A percentile compares a stretch with the other conserved stretches of the same genome.
Conservation (phyloP, 2,888 invertebrate genomes). For the Pammene fasciana region DNA sequence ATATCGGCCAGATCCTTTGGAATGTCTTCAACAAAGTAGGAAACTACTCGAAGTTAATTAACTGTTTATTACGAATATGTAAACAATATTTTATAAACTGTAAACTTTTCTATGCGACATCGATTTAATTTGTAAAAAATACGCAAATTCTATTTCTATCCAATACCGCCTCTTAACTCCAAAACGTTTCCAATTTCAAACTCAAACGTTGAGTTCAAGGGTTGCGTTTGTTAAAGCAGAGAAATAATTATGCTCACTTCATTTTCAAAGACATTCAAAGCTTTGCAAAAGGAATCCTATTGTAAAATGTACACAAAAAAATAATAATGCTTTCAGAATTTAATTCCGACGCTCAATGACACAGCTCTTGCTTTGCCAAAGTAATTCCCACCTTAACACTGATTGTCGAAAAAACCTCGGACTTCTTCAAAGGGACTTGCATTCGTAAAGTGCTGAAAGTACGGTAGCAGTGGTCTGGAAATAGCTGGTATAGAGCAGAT, state of each 20-base stretch:
- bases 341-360: constrained; percentile 31
- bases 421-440: constrained; percentile 75
- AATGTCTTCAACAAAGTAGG: too few species aligned
- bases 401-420: constrained; percentile 78
- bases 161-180: not conserved
- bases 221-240: constrained; percentile 7
- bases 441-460: constrained; percentile 73
- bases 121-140: too few species aligned
- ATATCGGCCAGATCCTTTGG: too few species aligned
- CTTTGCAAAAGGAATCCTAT: not conserved
- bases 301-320: constrained; percentile 7
- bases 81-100: too few species aligned
- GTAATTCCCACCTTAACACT: constrained; percentile 63
- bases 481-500: constrained; percentile 27
- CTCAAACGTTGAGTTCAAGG: not conserved
- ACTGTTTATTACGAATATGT: too few species aligned
- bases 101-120: too few species aligned
- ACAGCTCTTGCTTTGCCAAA: constrained; percentile 49
- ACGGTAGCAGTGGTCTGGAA: constrained; percentile 57
- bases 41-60: too few species aligned
- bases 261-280: constrained; percentile 4
- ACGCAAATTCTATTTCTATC: too few species aligned
- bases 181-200: not conserved
- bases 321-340: constrained; percentile 19
- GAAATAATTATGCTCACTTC: constrained; percentile 1